These are phyloP conservation scores for Corythoichthys haematopterus DNA, from an alignment of 2,113 vertebrate genomes.

Conservation along the genomic window DNA sequence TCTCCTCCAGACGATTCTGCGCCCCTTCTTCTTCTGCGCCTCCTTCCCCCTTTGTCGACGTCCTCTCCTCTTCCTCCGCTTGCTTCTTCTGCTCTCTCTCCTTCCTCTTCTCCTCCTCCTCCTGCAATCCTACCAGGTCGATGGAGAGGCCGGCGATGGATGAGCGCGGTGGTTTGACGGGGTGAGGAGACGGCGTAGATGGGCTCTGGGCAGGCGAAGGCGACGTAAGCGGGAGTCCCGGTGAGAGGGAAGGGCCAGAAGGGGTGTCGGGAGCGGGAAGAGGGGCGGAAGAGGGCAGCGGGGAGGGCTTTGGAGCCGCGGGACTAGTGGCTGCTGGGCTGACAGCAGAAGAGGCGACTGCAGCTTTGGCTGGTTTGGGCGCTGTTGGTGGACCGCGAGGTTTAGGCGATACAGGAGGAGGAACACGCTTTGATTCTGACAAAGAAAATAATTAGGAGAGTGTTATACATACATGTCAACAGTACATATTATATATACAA, in stretches of 20 bases:
- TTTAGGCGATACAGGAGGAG: conserved; percentile 89
- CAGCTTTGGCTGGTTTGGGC: conserved; percentile 84
- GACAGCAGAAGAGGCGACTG: conserved; percentile 36
- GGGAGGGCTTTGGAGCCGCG: conserved; percentile 65
- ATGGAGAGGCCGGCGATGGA: conserved; percentile 80
- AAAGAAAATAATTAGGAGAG: background rate
- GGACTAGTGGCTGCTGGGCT: conserved; percentile 47
- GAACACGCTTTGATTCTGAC: conserved; percentile 80
- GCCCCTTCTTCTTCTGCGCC: conserved; percentile 59
- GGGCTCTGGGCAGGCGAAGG: conserved; percentile 69
- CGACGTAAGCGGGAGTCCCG: conserved; percentile 73
- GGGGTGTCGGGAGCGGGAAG: conserved; percentile 70
- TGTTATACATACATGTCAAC: background rate
- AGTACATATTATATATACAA: background rate
- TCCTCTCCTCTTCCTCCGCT: conserved; percentile 37
- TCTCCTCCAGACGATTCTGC: conserved; percentile 85
- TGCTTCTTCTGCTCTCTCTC: conserved; percentile 37
- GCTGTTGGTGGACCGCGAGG: conserved; percentile 87
- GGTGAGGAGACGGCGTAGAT: conserved; percentile 69
- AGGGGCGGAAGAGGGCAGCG: conserved; percentile 55
- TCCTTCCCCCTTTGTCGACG: conserved; percentile 15
- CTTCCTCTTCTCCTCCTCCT: conserved; percentile 60
- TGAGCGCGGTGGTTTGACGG: conserved; percentile 87
- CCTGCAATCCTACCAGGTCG: conserved; percentile 59
- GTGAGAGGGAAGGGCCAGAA: conserved; percentile 64